Percentiles rank a stretch among this genome's conserved stretches.
Conservation (phyloP, 2,113 vertebrate genomes). For the Coracopsis vasa region DNA sequence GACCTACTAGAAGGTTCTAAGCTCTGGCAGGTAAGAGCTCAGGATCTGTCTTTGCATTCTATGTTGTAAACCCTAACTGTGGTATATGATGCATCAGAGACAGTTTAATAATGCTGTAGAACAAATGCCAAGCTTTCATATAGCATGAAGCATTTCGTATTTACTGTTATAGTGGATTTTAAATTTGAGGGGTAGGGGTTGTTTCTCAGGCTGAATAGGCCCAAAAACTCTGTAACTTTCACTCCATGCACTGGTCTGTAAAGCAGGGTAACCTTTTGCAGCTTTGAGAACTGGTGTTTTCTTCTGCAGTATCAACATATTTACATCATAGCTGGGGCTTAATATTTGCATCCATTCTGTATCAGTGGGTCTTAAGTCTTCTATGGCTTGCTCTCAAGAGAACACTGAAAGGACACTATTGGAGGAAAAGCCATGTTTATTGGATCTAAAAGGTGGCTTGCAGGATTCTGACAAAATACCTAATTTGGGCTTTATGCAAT, state of each 20-base stretch:
- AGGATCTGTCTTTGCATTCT: background rate
- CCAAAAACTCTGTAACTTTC: background rate
- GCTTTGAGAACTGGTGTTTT: background rate
- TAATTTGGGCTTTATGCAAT: background rate
- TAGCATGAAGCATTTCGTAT: background rate
- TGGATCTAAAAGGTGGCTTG: background rate
- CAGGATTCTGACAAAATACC: background rate
- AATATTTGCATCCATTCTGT: background rate
- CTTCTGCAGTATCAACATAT: background rate
- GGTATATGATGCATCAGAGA: background rate
- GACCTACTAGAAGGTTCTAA: background rate
- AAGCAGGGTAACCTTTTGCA: background rate
- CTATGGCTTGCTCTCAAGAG: background rate
- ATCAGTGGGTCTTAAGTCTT: background rate
- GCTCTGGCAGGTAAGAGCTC: background rate
- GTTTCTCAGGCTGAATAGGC: background rate
- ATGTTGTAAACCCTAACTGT: background rate
- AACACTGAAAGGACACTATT: background rate
- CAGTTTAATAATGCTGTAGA: background rate
- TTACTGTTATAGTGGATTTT: background rate
- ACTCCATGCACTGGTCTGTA: background rate
- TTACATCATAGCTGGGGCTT: background rate
- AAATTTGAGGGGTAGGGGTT: background rate
- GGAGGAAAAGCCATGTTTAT: background rate
- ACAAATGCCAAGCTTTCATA: background rate